Base-by-base conservation (phyloP, 2,888 invertebrate species). In the Eristalis arbustorum region DNA sequence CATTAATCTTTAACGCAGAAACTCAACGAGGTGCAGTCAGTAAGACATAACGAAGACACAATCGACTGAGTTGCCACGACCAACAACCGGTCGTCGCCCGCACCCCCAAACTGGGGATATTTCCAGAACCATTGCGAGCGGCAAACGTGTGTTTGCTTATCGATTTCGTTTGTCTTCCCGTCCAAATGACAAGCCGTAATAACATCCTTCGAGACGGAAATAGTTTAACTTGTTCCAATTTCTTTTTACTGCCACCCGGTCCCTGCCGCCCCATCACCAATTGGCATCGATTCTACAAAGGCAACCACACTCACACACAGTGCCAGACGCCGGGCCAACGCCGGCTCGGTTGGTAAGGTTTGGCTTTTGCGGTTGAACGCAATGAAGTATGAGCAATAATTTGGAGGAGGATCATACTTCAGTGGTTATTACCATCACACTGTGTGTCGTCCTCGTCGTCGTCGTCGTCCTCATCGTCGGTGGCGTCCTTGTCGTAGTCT, bases 331-430 rank as follows among this genome's bases (percentile, higher is more conserved):
- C 14, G 11, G 18, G 18, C 18, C 18, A 49, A 49, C 18, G 8
- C 18, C 2, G 8, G 8, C 23, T 59, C 59, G 37, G n/a, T 64
- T 13, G 61, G 13, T 18, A 4, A 14, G 31, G 75, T 69, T 68
- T 76, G 81, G 59, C 57, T 82, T 74, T 49, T 68, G 77, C 71
- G 66, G 66, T 74, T 64, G 64, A 71, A 77, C 56, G 66, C 74
- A 79, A 57, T 42, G 62, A 79, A 71, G 56, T 61, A 71, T 69
- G 28, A 69, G 62, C 73, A 68, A 76, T 76, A 72, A 79, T 72
- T 72, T 80, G 34, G 62, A 28, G 40, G 68, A 40, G 49, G 74
- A 72, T 37, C 75, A 72, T 72, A 75, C 57, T 68, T 63, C 42
- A 68, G 64, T 69, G 69, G 59, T 23, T 56, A 56, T 40, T 71